Evolutionary conservation across 2,797 vertebrate genomes (phyloP).

Genomic region (Chaetodon trifasciatus): DNA sequence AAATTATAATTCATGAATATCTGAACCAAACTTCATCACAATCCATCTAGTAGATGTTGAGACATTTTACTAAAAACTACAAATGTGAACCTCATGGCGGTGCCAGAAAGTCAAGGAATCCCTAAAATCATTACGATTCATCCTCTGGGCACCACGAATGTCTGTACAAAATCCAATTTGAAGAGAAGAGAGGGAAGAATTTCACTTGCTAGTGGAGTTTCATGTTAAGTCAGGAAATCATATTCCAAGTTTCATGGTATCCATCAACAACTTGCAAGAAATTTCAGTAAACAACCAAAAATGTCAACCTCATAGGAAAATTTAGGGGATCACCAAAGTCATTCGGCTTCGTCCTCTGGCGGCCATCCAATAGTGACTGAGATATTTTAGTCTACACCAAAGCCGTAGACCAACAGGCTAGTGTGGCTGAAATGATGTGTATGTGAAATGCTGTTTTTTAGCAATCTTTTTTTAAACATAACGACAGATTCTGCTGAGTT

Average conservation of each 20-base stretch:
- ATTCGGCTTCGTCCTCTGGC: not conserved
- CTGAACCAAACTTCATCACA: not conserved
- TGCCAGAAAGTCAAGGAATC: not conserved
- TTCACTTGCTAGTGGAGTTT: too few relatives aligned
- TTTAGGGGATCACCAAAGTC: not conserved
- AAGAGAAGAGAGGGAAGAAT: too few relatives aligned
- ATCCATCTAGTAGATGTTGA: not conserved
- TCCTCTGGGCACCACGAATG: not conserved
- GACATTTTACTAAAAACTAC: not conserved
- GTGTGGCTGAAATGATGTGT: not conserved
- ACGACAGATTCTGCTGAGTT: conserved; percentile 18
- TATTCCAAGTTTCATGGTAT: not conserved
- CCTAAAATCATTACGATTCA: not conserved
- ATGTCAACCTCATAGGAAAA: not conserved
- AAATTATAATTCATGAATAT: not conserved
- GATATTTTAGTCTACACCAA: not conserved
- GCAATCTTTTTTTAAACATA: not conserved
- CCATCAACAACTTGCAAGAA: not conserved
- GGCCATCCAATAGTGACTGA: not conserved
- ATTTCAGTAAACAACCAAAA: not conserved
- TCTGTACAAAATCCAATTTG: too few relatives aligned
- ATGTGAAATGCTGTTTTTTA: not conserved
- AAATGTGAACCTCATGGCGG: not conserved
- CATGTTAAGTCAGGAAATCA: not conserved
- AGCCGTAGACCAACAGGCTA: not conserved